phyloP scores from a whole-genome alignment of 1,140 invertebrate genomes.

The Lepidurus arcticus region DNA sequence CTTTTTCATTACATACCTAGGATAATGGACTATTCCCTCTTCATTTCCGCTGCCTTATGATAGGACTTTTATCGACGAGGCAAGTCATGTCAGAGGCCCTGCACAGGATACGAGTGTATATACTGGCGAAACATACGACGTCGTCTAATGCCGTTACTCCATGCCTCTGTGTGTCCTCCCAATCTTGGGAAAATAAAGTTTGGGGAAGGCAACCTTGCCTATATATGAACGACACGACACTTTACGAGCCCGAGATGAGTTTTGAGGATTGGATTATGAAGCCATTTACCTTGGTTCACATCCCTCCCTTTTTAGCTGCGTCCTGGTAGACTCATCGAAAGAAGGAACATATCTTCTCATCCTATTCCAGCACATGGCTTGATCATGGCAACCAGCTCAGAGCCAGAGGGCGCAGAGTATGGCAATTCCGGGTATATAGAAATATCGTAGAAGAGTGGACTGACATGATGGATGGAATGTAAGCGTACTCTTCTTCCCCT shows the following conservation, averaged over 20 bases:
- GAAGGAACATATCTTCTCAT: neutral
- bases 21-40: slow-evolving; percentile 1
- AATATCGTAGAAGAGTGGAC: neutral
- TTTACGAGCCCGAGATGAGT: slow-evolving; percentile 3
- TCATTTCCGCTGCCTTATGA: slow-evolving; percentile 21
- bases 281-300: slow-evolving; percentile 2
- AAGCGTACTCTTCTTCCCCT: neutral
- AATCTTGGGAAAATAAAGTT: slow-evolving; percentile 1
- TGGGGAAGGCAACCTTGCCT: neutral
- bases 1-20: neutral
- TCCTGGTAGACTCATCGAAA: neutral
- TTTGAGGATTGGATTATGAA: neutral
- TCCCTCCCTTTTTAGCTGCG: neutral
- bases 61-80: neutral
- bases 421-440: neutral
- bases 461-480: slow-evolving; percentile 1
- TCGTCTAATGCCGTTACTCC: neutral
- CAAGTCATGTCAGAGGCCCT: neutral
- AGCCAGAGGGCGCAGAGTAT: neutral
- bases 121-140: neutral
- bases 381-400: neutral
- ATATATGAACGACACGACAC: neutral
- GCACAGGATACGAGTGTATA: neutral
- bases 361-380: neutral
- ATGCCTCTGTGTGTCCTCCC: neutral